A percentile compares a stretch with the other conserved stretches of the same genome.
These are phyloP conservation scores for Anthophora plumipes DNA, from an alignment of 2,888 invertebrate species.

Conservation along the genomic window DNA sequence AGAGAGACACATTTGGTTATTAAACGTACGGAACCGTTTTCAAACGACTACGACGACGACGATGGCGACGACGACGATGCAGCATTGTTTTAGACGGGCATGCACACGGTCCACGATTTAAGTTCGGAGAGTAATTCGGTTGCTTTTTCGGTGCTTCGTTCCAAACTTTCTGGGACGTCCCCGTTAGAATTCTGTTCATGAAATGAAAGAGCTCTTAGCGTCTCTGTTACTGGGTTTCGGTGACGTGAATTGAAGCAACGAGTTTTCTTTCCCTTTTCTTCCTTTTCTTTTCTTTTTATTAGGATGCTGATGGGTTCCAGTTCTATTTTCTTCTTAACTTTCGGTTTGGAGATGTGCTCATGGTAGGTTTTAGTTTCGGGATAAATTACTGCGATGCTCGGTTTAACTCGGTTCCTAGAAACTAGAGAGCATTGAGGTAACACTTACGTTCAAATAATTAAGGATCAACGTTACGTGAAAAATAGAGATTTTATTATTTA, in stretches of 20 bases:
- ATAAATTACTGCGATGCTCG: no score
- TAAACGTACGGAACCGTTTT: conserved; percentile 16
- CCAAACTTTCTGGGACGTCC: not conserved
- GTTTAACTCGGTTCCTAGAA: no score
- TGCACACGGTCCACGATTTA: not conserved
- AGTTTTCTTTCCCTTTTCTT: no score
- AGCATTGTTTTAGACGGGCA: not conserved
- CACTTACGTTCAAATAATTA: no score
- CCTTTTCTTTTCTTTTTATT: not conserved
- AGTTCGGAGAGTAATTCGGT: conserved; percentile 11
- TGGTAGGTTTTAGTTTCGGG: no score
- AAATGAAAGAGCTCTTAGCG: not conserved
- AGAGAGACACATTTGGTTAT: conserved; percentile 17
- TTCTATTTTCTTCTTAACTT: not conserved
- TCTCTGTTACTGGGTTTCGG: not conserved
- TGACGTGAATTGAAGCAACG: not conserved
- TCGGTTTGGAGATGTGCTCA: not conserved
- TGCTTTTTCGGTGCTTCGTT: not conserved
- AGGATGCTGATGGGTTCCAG: not conserved
- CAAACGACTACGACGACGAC: not conserved
- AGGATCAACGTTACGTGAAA: no score
- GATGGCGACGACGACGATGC: not conserved
- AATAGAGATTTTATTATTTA: no score
- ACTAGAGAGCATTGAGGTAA: no score
- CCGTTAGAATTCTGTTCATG: not conserved